These are phyloP conservation scores for Phymastichus coffea DNA, from an alignment of 1,140 invertebrate species.

Conservation along the genomic window DNA sequence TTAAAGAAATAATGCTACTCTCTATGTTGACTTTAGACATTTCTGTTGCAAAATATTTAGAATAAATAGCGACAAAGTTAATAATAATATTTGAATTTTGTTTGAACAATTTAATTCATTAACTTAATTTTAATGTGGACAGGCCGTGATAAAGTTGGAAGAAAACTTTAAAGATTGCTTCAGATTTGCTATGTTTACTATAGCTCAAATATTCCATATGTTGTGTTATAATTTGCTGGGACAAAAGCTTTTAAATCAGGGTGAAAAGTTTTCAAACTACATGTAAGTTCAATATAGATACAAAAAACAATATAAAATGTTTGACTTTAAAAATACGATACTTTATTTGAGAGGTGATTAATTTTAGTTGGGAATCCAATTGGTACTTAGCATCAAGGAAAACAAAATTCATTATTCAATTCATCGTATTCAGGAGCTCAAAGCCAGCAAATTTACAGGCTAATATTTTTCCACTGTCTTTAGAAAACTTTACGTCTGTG, in stretches of 20 bases:
- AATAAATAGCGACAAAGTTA: too few species aligned
- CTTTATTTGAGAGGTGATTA: too few species aligned
- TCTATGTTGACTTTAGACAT: too few species aligned
- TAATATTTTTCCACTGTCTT: neutral
- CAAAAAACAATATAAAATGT: neutral
- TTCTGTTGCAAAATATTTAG: too few species aligned
- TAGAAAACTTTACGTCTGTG: neutral
- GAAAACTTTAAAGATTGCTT: neutral
- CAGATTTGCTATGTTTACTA: slow-evolving; percentile 1
- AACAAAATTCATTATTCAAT: neutral
- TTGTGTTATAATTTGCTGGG: slow-evolving; percentile 2
- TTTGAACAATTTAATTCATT: too few species aligned
- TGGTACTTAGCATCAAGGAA: neutral
- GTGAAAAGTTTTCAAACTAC: neutral
- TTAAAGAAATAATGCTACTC: too few species aligned
- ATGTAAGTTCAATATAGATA: neutral
- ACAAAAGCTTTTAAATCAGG: neutral
- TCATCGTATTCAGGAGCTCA: neutral
- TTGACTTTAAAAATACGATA: neutral
- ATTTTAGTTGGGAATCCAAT: neutral
- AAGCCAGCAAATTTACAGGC: neutral
- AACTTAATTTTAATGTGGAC: too few species aligned
- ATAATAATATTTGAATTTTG: too few species aligned
- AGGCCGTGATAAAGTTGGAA: neutral
- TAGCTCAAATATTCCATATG: slow-evolving; percentile 4